phyloP scores from a whole-genome alignment of 2,113 vertebrate species.

The Hystrix cristata region DNA sequence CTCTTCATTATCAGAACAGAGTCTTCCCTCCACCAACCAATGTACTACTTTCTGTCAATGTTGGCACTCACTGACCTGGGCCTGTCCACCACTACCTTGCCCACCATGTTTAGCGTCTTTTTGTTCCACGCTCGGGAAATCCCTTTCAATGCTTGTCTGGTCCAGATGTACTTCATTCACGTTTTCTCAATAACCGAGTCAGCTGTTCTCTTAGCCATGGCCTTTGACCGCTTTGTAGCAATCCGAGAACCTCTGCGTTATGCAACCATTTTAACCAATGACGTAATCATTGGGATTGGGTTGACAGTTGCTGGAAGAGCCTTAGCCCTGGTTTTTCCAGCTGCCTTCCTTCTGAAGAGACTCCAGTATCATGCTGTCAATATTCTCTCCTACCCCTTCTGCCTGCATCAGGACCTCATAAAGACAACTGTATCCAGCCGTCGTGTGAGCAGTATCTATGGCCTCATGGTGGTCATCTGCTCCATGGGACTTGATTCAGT shows the following conservation, averaged over 20 bases:
- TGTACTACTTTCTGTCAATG: constrained; percentile 83
- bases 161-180: constrained; percentile 86
- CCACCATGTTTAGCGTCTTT: constrained; percentile 81
- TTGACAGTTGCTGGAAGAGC: constrained; percentile 71
- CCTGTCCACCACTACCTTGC: constrained; percentile 73
- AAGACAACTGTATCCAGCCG: constrained; percentile 65
- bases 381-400: constrained; percentile 75
- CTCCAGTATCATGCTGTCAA: constrained; percentile 73
- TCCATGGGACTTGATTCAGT: constrained; percentile 77
- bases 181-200: constrained; percentile 81
- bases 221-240: constrained; percentile 77
- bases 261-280: constrained; percentile 73
- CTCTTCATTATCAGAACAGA: constrained; percentile 77
- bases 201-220: constrained; percentile 79
- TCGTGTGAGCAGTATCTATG: constrained; percentile 76
- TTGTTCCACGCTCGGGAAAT: constrained; percentile 77
- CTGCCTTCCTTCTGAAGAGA: constrained; percentile 80
- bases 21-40: constrained; percentile 79
- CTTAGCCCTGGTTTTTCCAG: constrained; percentile 76
- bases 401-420: constrained; percentile 76
- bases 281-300: constrained; percentile 52
- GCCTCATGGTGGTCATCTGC: constrained; percentile 76
- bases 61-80: constrained; percentile 80
- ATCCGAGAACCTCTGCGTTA: constrained; percentile 75
- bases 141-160: constrained; percentile 71